A percentile compares a stretch with the other conserved stretches of the same genome.
Evolutionary conservation across 2,888 invertebrate species (phyloP).

Genomic region (Polia nebulosa): DNA sequence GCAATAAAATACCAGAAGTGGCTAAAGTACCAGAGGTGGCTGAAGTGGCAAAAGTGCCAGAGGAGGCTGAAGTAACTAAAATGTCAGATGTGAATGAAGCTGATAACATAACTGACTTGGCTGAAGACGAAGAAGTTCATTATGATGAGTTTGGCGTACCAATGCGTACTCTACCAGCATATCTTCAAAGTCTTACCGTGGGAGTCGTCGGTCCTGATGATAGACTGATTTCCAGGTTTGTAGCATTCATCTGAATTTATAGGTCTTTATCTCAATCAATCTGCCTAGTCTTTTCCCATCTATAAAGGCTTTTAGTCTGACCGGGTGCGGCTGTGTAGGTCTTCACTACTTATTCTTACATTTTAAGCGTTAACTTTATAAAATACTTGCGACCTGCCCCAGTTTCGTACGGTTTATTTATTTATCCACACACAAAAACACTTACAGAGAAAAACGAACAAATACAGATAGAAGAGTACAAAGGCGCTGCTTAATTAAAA

Average conservation of each 20-base stretch:
- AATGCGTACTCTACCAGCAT: conserved; percentile 14
- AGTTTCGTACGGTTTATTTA: neutral
- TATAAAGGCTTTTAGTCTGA: no score
- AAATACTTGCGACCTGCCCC: neutral
- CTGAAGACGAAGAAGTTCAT: neutral
- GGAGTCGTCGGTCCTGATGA: conserved; percentile 32
- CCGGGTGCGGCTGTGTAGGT: no score
- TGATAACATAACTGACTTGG: neutral
- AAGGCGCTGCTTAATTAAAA: no score
- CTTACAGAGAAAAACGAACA: no score
- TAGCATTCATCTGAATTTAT: neutral
- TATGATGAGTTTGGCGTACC: conserved; percentile 30
- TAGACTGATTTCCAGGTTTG: conserved; percentile 31
- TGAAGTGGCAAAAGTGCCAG: neutral
- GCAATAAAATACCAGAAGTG: neutral
- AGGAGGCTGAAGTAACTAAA: neutral
- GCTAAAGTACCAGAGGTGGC: neutral
- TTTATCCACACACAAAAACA: no score
- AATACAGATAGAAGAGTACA: no score
- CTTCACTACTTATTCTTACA: no score
- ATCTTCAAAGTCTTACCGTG: conserved; percentile 8
- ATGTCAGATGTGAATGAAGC: neutral
- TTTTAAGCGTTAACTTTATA: neutral
- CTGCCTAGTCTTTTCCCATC: neutral
- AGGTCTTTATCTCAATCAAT: no score